phyloP scores from a whole-genome alignment of 1,140 invertebrate genomes.

The Mizuhopecten yessoensis region DNA sequence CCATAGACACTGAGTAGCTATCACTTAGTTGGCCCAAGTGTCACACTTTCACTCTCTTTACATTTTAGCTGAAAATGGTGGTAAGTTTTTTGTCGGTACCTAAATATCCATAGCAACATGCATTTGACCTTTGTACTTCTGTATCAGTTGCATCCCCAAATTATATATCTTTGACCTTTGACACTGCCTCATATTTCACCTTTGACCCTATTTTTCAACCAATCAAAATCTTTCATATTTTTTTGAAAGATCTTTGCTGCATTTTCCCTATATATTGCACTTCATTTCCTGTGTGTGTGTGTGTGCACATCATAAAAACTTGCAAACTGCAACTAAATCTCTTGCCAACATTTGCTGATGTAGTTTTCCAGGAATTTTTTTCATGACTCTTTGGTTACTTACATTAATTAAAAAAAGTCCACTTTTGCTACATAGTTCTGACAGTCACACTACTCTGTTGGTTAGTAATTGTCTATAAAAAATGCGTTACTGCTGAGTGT shows the following conservation, averaged over 20 bases:
- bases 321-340: neutral
- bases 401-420: too few species aligned
- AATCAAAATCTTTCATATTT: neutral
- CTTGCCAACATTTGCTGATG: neutral
- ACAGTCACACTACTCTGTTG: too few species aligned
- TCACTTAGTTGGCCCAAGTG: too few species aligned
- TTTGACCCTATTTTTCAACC: slow-evolving; percentile 41
- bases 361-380: too few species aligned
- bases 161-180: neutral
- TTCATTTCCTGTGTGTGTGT: neutral
- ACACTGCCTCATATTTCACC: neutral
- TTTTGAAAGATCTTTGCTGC: neutral
- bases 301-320: too few species aligned
- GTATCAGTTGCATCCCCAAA: neutral
- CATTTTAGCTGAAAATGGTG: slow-evolving; percentile 63
- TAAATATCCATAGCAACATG: slow-evolving; percentile 3
- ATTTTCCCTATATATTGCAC: neutral
- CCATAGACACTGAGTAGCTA: too few species aligned
- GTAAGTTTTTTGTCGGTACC: slow-evolving; percentile 53
- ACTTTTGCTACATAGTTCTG: too few species aligned
- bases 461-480: too few species aligned
- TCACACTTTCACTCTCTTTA: neutral
- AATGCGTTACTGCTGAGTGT: too few species aligned
- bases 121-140: neutral
- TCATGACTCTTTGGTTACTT: too few species aligned